A percentile compares a stretch with the other conserved stretches of the same genome.
Conservation (phyloP, 2,888 invertebrate genomes). For the Stratiomys singularior region DNA sequence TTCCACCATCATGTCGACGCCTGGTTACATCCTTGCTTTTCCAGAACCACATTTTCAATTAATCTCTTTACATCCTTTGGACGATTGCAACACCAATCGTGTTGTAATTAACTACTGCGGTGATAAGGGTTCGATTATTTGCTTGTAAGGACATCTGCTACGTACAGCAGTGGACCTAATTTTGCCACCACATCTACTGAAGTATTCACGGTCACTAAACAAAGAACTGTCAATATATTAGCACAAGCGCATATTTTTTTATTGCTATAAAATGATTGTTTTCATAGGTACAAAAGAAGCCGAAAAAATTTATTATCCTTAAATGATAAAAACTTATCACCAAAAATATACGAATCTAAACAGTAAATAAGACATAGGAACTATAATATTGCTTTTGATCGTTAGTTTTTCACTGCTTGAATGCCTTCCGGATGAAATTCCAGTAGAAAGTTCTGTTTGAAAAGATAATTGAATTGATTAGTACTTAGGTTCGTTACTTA, state of each 20-base stretch:
- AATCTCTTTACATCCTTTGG: too few species aligned
- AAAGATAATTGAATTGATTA: background rate
- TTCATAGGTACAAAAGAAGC: conserved; percentile 5
- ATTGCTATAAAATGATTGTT: conserved; percentile 30
- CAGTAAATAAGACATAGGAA: conserved; percentile 3
- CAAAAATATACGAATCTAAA: background rate
- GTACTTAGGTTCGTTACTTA: background rate
- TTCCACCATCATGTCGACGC: too few species aligned
- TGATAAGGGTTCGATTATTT: too few species aligned
- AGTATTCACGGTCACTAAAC: too few species aligned
- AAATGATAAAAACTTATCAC: background rate
- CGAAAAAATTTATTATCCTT: background rate
- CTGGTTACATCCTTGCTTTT: too few species aligned
- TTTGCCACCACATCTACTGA: too few species aligned
- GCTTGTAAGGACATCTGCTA: too few species aligned
- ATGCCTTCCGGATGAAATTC: conserved; percentile 28
- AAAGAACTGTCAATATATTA: background rate
- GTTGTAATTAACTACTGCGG: too few species aligned
- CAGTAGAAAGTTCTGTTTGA: conserved; percentile 21
- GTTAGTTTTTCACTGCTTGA: background rate
- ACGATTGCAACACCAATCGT: too few species aligned
- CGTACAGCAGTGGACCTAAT: too few species aligned
- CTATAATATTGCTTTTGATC: background rate
- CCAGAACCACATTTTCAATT: too few species aligned
- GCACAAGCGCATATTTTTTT: background rate